Base-by-base conservation (phyloP, 2,888 invertebrate species). In the Siphonodentalium dalli region DNA sequence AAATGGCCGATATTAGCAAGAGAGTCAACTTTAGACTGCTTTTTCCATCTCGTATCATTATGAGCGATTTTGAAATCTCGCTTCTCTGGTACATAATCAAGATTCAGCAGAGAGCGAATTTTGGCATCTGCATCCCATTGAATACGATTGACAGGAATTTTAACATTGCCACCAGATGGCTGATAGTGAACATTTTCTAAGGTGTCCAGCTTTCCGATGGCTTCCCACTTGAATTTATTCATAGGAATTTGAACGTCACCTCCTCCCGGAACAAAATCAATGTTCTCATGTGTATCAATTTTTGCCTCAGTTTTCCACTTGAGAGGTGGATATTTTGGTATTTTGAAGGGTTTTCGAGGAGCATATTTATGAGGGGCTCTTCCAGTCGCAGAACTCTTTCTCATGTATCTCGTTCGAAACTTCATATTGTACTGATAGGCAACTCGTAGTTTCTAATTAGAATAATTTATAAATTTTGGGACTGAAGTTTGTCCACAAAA, bases 11-110 rank as follows among this genome's bases (percentile, higher is more conserved):
- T 70, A 54, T 96, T 93, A 77, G 94, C 95, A 82, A 93, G 90
- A 44, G 94, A 93, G 45, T 93, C 92, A 78, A 96, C 91, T 83
- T 90, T 91, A 3, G 94, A 89, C 49, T 89, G 87, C 0, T 90
- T 90, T 66, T 89, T 89, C 77, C 80, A 78, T 15, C 68, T 66
- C 27, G 77, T 50, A 20, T 56, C 61, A 26, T 69, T 66, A 37
- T 65, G 58, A 8, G 57, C 15, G 18, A 68, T 69, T 8, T n/a
- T 53, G 6, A 67, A 51, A 26, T 64, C 53, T 7, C 71, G 68
- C 6, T 68, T 68, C 11, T 54, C 47, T 1, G 71, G 68, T 5
- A 47, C 43, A 51, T 69, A 58, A n/a, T 44, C 52, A 24, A 50
- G 49, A 35, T 70, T 68, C 3, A 68, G 69, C 26, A 68, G 50